Base-by-base conservation (phyloP, 1,140 invertebrate genomes). In the Drosophila parvula region DNA sequence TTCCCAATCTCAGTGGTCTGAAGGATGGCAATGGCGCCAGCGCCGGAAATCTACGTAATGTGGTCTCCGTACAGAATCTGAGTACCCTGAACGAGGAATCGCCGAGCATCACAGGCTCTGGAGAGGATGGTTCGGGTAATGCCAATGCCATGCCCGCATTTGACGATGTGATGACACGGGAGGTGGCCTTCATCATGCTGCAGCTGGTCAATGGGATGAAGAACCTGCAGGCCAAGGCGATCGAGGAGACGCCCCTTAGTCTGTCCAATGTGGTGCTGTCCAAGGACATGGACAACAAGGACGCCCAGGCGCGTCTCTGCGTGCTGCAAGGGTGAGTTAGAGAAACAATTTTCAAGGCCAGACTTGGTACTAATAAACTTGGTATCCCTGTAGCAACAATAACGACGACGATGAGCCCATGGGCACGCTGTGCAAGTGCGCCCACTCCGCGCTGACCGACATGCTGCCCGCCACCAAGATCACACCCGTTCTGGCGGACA, bases 191-290 rank as follows among this genome's bases (percentile, higher is more conserved):
- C 82, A 94, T 97, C 40, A 93, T 97, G 90, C 92, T 97, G 48
- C 96, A 97, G 90, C 92, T 97, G 43, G 95, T 97, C 2, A 96
- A 96, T 68, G 95, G 95, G 0, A 92, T 97, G 44, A 97, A 97
- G 89, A 95, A 95, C 80, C 93, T 98, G n/a, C 96, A 97, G 90
- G 96, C 96, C 4, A 94, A 96, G 61, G 96, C 96, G 4, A 94
- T 97, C 18, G 96, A 97, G 82, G 96, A 97, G 79, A 93, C 96
- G 12, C 94, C 95, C 0, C 92, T 94, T 28, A 94, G 94, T 65
- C 83, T 97, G 36, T 95, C 94, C 43, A 92, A 92, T 79, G 91
- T 92, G 47, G 90, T 92, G 50, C 78, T 94, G n/a, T 93, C 92
- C 44, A 93, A 92, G 76, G 93, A 94, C 68, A 85, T 93, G 75